Conservation (phyloP, 2,113 vertebrate species). For the Chionis minor region DNA sequence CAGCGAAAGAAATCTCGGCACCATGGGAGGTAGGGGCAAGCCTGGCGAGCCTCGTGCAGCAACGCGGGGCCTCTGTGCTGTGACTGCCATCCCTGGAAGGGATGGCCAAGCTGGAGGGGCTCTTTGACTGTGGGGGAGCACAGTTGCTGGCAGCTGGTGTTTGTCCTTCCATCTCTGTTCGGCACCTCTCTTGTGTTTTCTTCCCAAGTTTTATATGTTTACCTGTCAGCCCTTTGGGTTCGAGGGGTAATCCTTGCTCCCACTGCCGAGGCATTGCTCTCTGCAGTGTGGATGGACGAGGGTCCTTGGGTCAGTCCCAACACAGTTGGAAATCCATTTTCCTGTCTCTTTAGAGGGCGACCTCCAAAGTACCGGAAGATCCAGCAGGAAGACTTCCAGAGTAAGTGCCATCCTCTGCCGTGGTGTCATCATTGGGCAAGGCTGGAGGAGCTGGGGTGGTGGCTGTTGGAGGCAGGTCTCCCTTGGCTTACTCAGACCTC, state of each 20-base stretch:
- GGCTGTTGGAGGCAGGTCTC: background rate
- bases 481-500: background rate
- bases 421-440: background rate
- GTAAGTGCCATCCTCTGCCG: conserved; percentile 72
- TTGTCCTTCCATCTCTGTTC: background rate
- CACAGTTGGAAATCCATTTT: conserved; percentile 6
- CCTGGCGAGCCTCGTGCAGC: fast-evolving
- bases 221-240: background rate
- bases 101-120: background rate
- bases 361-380: conserved; percentile 95
- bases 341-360: conserved; percentile 83
- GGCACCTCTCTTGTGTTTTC: background rate
- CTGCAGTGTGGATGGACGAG: background rate
- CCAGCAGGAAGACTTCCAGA: conserved; percentile 90
- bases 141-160: background rate
- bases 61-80: background rate
- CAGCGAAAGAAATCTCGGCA: conserved; percentile 93
- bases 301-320: background rate
- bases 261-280: background rate
- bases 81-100: background rate
- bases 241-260: background rate
- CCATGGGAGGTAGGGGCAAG: conserved; percentile 84
- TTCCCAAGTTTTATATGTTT: background rate
- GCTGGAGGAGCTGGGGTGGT: background rate
- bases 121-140: background rate